Evolutionary conservation across 2,113 vertebrate genomes (phyloP), one percentile per base, ranked within the genome.

Genomic region (Riparia riparia): DNA sequence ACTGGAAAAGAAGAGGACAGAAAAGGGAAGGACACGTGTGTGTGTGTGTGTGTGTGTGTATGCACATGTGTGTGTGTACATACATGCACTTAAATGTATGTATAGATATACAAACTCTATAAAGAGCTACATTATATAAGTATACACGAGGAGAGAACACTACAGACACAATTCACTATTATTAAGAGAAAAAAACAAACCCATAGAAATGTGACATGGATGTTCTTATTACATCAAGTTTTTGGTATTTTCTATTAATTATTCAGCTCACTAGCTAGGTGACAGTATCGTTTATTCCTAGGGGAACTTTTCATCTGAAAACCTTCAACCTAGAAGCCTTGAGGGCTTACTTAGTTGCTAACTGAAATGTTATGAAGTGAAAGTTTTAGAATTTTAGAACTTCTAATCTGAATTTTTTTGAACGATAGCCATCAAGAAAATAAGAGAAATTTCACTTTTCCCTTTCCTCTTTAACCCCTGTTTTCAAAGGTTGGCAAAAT

Each of bases 311-410:
- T 85, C 47, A 60, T 89, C 29, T 92, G 73, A 91, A 86, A 60
- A 95, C 87, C 89, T 84, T 96, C 77, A 32, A 85, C 71, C 93
- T 94, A 85, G 76, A 80, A 96, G 68, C 56, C 45, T 82, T 95
- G 54, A 68, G 85, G 66, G 39, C 64, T 89, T 87, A 42, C 89
- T 94, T 89, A 94, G 80, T 86, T 90, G 65, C 45, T 88, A 56
- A 50, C 9, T 83, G 71, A 41, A 32, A 56, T 53, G 53, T 66
- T 94, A 42, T 60, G 47, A 95, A 81, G 16, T 42, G 19, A 56
- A 60, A 65, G 8, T 45, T 93, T 95, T 85, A 61, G 87, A 94
- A 51, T 78, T 86, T 89, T 31, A 34, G 31, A 17, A 61, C 32
- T 37, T 87, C 21, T 89, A 10, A 21, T 95, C 44, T 69, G 66